Evolutionary conservation across 2,797 vertebrate genomes (phyloP), one percentile per base, ranked within the genome.

Genomic region (Galaxias olidus): DNA sequence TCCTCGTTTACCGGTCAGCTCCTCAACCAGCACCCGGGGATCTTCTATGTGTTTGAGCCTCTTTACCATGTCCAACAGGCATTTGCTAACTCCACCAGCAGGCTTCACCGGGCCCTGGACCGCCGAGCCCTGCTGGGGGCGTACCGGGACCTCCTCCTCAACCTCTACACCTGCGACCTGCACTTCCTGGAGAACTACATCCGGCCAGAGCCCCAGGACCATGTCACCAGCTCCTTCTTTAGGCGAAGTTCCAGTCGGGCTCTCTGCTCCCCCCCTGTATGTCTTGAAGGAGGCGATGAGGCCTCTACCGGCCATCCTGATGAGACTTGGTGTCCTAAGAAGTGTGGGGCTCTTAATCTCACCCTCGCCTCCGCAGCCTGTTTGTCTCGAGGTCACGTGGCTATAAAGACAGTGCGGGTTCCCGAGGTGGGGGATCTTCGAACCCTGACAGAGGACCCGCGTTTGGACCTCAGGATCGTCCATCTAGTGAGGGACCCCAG

Each of bases 1-100:
- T 95, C 93, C 3, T 94, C 93, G 53, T 94, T 94, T 77, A 90
- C 93, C 0, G 93, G 93, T 5, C 93, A 94, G 76, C 86, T 94
- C 45, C 90, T 95, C 69, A 94, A 93, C 82, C 93, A 94, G 74
- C 90, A 94, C 79, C 88, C 91, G 0, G 84, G 77, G 13, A 75
- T 94, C 68, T 95, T 94, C 79, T 94, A 94, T 1, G 78, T 94
- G 66, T 93, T 89, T 50, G 93, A 94, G 69, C 94, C 93, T 0
- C 92, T 93, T 66, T 94, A 91, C 65, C 93, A 94, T 4, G 88
- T 91, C 55, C 90, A 93, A 73, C 89, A 91, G 75, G 89, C 87
- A 46, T 91, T 94, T 74, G 87, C 80, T 8, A 88, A 92, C 65
- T 87, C 89, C 65, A 92, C 86, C 74, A 85, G 84, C 59, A 80